Evolutionary conservation across 2,797 vertebrate genomes (phyloP).

Genomic region (Dermochelys coriacea): DNA sequence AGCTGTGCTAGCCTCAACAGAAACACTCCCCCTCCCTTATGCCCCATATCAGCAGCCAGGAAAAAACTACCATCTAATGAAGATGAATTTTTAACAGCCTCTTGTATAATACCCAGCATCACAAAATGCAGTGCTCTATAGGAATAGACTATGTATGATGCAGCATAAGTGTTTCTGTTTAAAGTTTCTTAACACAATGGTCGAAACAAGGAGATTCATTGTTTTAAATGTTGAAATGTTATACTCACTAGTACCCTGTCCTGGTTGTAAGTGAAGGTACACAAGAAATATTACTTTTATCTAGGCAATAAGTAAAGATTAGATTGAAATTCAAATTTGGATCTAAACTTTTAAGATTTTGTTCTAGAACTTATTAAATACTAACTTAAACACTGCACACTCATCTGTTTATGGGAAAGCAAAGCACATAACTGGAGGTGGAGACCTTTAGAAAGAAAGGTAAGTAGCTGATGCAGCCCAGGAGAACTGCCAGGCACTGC

Average conservation of each 20-base stretch:
- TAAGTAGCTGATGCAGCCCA: conserved; percentile 79
- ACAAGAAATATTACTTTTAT: not conserved
- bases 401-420: conserved; percentile 56
- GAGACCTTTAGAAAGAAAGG: conserved; percentile 81
- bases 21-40: not conserved
- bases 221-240: conserved; percentile 16
- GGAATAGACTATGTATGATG: not conserved
- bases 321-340: not conserved
- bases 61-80: not conserved
- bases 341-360: not conserved
- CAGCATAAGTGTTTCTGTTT: not conserved
- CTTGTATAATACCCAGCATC: not conserved
- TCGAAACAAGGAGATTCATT: not conserved
- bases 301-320: conserved; percentile 3
- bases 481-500: conserved; percentile 78
- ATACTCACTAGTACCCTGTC: not conserved
- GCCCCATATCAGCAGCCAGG: not conserved
- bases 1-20: not conserved
- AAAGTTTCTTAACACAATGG: not conserved
- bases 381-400: conserved; percentile 63
- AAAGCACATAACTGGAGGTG: conserved; percentile 66
- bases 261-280: conserved; percentile 12
- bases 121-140: not conserved
- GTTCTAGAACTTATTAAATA: conserved; percentile 3
- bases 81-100: not conserved